These are phyloP conservation scores for Hirtodrosophila histrioides DNA, from an alignment of 2,888 invertebrate genomes.

Conservation along the genomic window DNA sequence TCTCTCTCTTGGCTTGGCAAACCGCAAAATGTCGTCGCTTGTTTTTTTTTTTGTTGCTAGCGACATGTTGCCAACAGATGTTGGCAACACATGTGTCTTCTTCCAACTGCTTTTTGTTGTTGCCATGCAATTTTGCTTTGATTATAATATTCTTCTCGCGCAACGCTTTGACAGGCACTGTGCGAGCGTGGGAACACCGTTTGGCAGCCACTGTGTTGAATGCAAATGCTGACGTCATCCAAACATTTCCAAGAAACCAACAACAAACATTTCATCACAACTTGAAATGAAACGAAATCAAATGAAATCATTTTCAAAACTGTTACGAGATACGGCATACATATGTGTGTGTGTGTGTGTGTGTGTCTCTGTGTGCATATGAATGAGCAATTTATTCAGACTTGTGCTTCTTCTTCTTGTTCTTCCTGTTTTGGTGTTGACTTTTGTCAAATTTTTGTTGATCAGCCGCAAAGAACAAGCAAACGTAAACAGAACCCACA, in stretches of 20 bases:
- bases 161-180: slow-evolving; percentile 27
- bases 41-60: slow-evolving; percentile 8
- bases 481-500: slow-evolving; percentile 19
- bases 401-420: slow-evolving; percentile 7
- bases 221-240: slow-evolving; percentile 19
- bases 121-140: slow-evolving; percentile 20
- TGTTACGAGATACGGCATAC: not conserved
- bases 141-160: not conserved
- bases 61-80: slow-evolving; percentile 58
- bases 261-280: slow-evolving; percentile 29
- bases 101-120: not conserved
- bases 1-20: slow-evolving; percentile 1
- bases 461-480: not conserved
- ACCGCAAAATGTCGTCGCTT: slow-evolving; percentile 16
- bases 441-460: slow-evolving; percentile 1
- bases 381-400: slow-evolving; percentile 2
- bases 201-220: slow-evolving; percentile 10
- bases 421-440: slow-evolving; percentile 16
- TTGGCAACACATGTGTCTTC: slow-evolving; percentile 2
- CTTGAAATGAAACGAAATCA: slow-evolving; percentile 8
- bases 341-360: too few species aligned
- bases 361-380: not conserved
- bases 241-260: slow-evolving; percentile 21
- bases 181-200: slow-evolving; percentile 47
- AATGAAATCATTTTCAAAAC: slow-evolving; percentile 41